These are phyloP conservation scores for Pygoscelis adeliae DNA, from an alignment of 2,113 vertebrate species.

Conservation along the genomic window DNA sequence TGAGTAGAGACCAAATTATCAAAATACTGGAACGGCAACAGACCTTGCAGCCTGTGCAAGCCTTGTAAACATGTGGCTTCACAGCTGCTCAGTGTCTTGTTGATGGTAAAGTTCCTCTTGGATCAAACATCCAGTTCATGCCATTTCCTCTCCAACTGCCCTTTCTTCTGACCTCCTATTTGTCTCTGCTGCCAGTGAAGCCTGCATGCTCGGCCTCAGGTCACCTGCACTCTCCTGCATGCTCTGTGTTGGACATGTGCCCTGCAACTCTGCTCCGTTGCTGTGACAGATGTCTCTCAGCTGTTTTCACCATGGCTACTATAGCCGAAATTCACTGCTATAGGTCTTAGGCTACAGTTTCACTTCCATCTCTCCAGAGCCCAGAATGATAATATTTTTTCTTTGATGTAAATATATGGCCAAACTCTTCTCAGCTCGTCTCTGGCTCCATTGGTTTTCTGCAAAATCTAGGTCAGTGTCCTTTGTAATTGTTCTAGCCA, in stretches of 20 bases:
- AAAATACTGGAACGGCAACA: not conserved
- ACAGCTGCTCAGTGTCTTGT: not conserved
- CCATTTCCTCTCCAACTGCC: not conserved
- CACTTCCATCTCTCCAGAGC: not conserved
- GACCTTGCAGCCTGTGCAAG: not conserved
- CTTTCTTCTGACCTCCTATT: not conserved
- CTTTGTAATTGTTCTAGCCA: not conserved
- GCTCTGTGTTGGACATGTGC: not conserved
- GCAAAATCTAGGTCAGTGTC: not conserved
- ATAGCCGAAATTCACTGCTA: rapidly evolving
- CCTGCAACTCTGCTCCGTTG: not conserved
- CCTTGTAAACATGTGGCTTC: not conserved
- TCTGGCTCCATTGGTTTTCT: not conserved
- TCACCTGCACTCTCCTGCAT: not conserved
- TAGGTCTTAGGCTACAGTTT: not conserved
- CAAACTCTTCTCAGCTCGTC: not conserved
- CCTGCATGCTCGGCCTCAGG: not conserved
- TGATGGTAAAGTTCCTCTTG: not conserved
- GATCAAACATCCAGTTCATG: not conserved
- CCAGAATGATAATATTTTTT: not conserved
- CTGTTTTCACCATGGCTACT: not conserved
- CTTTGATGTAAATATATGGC: not conserved
- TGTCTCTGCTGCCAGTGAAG: not conserved
- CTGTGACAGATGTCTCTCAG: not conserved
- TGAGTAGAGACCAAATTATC: not conserved